Percentiles rank a stretch among this genome's conserved stretches.
Evolutionary conservation across 2,113 vertebrate genomes (phyloP).

Genomic region (Zootoca vivipara): DNA sequence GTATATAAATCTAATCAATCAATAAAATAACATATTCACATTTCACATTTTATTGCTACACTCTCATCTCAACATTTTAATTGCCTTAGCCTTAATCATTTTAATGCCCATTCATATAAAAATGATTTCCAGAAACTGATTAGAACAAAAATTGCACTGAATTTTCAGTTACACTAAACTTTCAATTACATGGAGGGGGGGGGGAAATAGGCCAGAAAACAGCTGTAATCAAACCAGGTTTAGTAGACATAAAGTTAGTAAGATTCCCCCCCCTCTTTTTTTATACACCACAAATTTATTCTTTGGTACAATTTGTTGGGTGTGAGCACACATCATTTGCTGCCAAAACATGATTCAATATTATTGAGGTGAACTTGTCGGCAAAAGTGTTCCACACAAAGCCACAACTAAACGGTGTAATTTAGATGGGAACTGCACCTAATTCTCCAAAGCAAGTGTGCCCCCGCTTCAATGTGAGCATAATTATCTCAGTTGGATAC

Average conservation of each 20-base stretch:
- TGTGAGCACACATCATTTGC: background rate
- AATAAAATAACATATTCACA: no score
- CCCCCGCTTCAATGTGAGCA: background rate
- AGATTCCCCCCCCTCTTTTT: background rate
- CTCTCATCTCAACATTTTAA: background rate
- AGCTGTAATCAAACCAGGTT: background rate
- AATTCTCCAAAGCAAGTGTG: slow-evolving; percentile 1
- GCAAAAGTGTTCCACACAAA: background rate
- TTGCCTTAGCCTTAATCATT: background rate
- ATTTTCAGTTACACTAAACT: background rate
- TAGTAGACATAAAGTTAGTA: background rate
- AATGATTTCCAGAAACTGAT: background rate
- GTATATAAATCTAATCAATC: no score
- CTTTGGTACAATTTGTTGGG: background rate
- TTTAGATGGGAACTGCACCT: background rate
- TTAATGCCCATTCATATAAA: background rate
- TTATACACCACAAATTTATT: background rate
- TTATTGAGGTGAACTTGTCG: background rate
- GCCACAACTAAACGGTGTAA: background rate
- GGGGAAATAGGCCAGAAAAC: background rate
- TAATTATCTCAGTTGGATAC: slow-evolving; percentile 11
- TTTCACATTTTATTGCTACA: background rate
- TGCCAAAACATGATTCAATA: background rate
- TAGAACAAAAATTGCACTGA: background rate
- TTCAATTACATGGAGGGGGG: background rate